Conservation (phyloP, 2,888 invertebrate species). For the Agriotes lineatus region DNA sequence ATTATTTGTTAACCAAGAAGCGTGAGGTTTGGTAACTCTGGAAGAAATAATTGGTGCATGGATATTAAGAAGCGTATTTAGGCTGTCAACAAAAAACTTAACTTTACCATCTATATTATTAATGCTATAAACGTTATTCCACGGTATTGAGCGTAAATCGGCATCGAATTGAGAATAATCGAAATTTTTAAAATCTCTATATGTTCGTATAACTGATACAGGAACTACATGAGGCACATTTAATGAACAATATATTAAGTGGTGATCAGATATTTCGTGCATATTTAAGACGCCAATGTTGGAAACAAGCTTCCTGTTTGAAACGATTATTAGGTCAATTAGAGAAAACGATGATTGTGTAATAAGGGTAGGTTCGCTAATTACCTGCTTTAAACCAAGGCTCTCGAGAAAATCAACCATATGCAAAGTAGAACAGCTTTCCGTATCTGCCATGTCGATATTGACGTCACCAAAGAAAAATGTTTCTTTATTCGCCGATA, state of each 20-base stretch:
- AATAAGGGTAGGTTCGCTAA: slow-evolving; percentile 3
- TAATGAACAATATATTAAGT: background rate
- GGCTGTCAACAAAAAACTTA: background rate
- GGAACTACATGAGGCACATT: background rate
- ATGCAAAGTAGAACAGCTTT: background rate
- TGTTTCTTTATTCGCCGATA: background rate
- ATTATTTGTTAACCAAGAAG: slow-evolving; percentile 27
- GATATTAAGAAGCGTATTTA: background rate
- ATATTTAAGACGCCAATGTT: background rate
- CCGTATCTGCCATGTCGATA: slow-evolving; percentile 16
- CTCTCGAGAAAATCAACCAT: background rate
- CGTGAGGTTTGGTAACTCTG: background rate
- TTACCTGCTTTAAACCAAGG: slow-evolving; percentile 12
- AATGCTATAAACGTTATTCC: background rate
- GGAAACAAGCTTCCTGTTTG: background rate
- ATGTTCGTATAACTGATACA: background rate
- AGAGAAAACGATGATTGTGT: slow-evolving; percentile 3
- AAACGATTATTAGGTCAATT: slow-evolving; percentile 14
- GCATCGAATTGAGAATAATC: background rate
- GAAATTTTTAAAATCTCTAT: background rate
- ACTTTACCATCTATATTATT: background rate
- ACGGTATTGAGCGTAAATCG: background rate
- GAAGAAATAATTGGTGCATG: slow-evolving; percentile 19
- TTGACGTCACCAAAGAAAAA: slow-evolving; percentile 24
- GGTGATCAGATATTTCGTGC: background rate